phyloP scores from a whole-genome alignment of 2,888 invertebrate species.

The Eudemis profundana region DNA sequence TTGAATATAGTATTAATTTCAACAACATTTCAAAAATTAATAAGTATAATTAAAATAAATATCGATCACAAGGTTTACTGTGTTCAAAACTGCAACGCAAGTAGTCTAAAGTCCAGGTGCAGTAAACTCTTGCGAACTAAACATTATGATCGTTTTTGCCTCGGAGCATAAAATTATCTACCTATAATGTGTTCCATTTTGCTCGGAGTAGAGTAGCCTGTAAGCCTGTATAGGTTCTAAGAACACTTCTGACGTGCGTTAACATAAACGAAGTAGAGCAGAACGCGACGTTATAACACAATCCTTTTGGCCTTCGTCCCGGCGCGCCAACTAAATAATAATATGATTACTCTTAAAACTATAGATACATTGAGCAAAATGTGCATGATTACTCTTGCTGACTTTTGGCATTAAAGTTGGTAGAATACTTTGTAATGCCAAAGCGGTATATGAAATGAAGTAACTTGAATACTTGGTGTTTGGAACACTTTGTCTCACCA shows the following conservation, averaged over 20 bases:
- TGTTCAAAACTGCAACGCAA: no score
- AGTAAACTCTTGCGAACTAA: slow-evolving; percentile 5
- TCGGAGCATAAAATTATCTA: slow-evolving; percentile 30
- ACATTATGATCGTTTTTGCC: slow-evolving; percentile 21
- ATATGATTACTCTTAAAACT: neutral
- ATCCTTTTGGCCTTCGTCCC: slow-evolving; percentile 41
- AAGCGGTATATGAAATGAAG: neutral
- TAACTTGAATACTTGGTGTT: no score
- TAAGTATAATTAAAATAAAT: no score
- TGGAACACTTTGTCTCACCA: no score
- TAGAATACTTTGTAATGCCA: neutral
- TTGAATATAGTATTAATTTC: no score
- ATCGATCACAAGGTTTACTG: no score
- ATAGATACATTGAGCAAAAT: no score
- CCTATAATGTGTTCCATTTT: slow-evolving; percentile 27
- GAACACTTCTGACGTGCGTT: slow-evolving; percentile 36
- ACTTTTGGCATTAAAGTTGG: no score
- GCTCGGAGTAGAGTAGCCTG: slow-evolving; percentile 15
- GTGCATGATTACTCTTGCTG: no score
- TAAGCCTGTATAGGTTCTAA: slow-evolving; percentile 34
- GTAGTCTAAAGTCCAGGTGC: neutral
- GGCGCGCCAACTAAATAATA: slow-evolving; percentile 3
- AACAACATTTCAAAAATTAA: no score
- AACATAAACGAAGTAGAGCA: slow-evolving; percentile 39
- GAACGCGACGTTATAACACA: slow-evolving; percentile 37